Evolutionary conservation across 2,797 vertebrate genomes (phyloP), one percentile per base, ranked within the genome.

Genomic region (Spinibarbus caldwelli): DNA sequence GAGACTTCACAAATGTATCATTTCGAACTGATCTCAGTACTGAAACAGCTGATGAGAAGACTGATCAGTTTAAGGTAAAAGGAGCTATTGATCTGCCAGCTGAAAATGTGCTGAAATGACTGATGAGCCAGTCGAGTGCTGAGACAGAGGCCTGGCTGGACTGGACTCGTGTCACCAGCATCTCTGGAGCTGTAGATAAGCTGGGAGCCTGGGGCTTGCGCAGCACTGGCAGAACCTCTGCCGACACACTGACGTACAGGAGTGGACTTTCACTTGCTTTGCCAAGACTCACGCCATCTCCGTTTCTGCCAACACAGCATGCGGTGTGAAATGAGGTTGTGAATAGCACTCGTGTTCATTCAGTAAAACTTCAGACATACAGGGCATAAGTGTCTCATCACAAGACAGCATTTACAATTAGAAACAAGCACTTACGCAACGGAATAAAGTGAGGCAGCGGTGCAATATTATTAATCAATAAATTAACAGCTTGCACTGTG

Each of bases 41-140:
- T 72, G 49, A 80, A 76, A 80, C 23, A 34, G 34, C 36, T 47
- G 64, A 80, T 71, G 43, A 34, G 43, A 23, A 78, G 75, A 83
- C 23, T 45, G 77, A 87, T 62, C 82, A 70, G 77, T 47, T 80
- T 75, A 73, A 75, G 77, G 64, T 54, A 76, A 81, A 80, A 47
- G 64, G n/a, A 67, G 59, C 70, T 77, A 87, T 87, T 68, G 86
- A 84, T 87, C 70, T 34, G 49, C 5, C 5, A 67, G 78, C 59
- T 76, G 86, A 86, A 87, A 85, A 90, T 85, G 76, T 71, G 49
- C 86, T 68, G 89, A 87, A 90, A 84, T 87, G 88, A 88, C 77
- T 88, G 88, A 87, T 88, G 86, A 86, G 85, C 83, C 71, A 73
- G 79, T 86, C 41, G 80, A 87, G 84, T 87, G 87, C 82, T 84